Evolutionary conservation across 1,140 invertebrate genomes (phyloP).

Genomic region (Lithobius niger): DNA sequence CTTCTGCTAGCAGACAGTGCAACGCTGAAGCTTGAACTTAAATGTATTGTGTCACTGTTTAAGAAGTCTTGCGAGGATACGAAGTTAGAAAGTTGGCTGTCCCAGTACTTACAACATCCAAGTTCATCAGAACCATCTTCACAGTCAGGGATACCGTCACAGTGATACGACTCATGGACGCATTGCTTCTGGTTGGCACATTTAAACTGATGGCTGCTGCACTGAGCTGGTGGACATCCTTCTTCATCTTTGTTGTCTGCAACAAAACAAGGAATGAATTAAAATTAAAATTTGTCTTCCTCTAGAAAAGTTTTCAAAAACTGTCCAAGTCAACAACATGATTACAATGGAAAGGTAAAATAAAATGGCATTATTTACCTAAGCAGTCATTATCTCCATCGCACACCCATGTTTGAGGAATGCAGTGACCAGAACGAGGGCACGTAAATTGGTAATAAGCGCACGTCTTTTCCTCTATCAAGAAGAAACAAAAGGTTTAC

Average conservation of each 20-base stretch:
- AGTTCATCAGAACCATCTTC: conserved; percentile 85
- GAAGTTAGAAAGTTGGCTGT: no score
- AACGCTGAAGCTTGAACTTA: no score
- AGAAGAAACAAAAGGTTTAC: conserved; percentile 11
- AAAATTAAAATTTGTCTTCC: no score
- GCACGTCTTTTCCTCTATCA: conserved; percentile 76
- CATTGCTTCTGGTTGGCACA: conserved; percentile 84
- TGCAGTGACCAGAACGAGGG: conserved; percentile 85
- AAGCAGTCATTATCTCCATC: conserved; percentile 90
- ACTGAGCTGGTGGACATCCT: conserved; percentile 88
- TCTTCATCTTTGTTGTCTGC: conserved; percentile 95
- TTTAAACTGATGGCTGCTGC: conserved; percentile 82
- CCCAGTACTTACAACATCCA: conserved; percentile 58
- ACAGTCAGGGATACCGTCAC: conserved; percentile 71
- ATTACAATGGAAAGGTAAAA: no score
- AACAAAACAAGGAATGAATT: no score
- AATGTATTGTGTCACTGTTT: no score
- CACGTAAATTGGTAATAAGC: conserved; percentile 88
- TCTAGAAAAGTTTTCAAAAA: no score
- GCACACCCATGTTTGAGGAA: conserved; percentile 85
- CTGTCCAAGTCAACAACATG: no score
- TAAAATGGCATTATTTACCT: no score
- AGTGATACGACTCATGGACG: conserved; percentile 82
- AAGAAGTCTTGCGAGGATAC: no score
- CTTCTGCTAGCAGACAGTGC: no score